Base-by-base conservation (phyloP, 92 coral and sea anemone species). In the Actinostola sp. region DNA sequence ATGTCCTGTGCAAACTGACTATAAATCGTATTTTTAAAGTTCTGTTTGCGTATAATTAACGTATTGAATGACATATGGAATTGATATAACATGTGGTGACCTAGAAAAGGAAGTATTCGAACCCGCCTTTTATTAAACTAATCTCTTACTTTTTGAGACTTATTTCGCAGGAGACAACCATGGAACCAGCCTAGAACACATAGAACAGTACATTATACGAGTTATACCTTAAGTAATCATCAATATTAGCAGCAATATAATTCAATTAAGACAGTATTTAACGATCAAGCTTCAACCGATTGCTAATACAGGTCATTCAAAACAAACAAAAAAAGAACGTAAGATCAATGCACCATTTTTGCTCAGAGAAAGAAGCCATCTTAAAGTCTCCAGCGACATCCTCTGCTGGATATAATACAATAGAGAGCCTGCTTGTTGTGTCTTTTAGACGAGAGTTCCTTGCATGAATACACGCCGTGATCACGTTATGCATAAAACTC, bases 131-230 rank as follows among this genome's bases (percentile, higher is more conserved):
- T 67, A 14, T 1, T 11, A 11, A 41, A 52, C 17, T 24, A 31
- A 16, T 20, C 46, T 33, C 88, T 69, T 45, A 92, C 99, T 83
- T 95, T 95, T 27, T 83, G 62, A 19, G 94, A 57, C 60, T 92
- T 95, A 66, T 89, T 92, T 33, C 97, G 86, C 8, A 88, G 64
- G 44, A 81, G 70, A 20, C 97, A 92, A 8, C 99, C 99, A 5
- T 91, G 76, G 82, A 88, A 95, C 99, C 99, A 95, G 30, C 97
- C 99, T 95, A 77, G 4, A 21, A n/a, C 17, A 44, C 14, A 27
- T 11, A 4, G 36, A 23, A 55, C 35, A 1, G 43, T 6, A 44
- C 33, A 53, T 44, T 4, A 4, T 6, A 3, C 30, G 21, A 53
- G 7, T 53, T 15, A 39, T 46, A 42, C 19, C 16, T 19, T 33